A percentile compares a stretch with the other conserved stretches of the same genome.
Evolutionary conservation across 1,140 invertebrate species (phyloP).

Genomic region (Drosophila ogumai): DNA sequence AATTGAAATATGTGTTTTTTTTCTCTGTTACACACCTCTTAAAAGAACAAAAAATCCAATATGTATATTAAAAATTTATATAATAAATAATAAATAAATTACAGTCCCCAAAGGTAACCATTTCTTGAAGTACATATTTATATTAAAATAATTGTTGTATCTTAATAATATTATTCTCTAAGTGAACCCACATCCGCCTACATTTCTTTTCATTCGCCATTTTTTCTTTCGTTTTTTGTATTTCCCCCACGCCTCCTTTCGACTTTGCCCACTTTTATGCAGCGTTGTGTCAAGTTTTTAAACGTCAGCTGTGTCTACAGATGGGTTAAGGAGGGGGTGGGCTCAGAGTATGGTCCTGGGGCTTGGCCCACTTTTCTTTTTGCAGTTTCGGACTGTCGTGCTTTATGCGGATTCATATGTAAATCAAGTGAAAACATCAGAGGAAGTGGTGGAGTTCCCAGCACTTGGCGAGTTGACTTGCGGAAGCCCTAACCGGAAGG

Average conservation of each 20-base stretch:
- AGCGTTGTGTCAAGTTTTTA: constrained; percentile 71
- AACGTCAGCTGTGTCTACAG: constrained; percentile 60
- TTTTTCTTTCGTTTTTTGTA: constrained; percentile 11
- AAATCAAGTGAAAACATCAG: constrained; percentile 67
- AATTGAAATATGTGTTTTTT: too few species aligned
- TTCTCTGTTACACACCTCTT: too few species aligned
- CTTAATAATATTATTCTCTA: background rate
- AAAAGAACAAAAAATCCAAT: too few species aligned
- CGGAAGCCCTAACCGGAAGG: constrained; percentile 29
- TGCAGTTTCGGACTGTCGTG: constrained; percentile 54
- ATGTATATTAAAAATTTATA: too few species aligned
- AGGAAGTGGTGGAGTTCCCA: constrained; percentile 16
- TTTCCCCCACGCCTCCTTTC: constrained; percentile 5
- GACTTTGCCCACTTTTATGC: constrained; percentile 36
- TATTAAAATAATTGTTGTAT: background rate
- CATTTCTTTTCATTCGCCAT: constrained; percentile 59
- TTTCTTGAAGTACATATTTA: background rate
- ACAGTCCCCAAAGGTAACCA: too few species aligned
- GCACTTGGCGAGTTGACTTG: constrained; percentile 25
- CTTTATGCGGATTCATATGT: constrained; percentile 73
- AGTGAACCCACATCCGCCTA: constrained; percentile 52
- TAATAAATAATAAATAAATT: too few species aligned
- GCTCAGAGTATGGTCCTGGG: constrained; percentile 40
- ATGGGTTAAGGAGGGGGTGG: constrained; percentile 23
- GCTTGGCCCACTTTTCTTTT: constrained; percentile 68